Base-by-base conservation (phyloP, 1,140 invertebrate genomes). In the Scaptomyza pallida region DNA sequence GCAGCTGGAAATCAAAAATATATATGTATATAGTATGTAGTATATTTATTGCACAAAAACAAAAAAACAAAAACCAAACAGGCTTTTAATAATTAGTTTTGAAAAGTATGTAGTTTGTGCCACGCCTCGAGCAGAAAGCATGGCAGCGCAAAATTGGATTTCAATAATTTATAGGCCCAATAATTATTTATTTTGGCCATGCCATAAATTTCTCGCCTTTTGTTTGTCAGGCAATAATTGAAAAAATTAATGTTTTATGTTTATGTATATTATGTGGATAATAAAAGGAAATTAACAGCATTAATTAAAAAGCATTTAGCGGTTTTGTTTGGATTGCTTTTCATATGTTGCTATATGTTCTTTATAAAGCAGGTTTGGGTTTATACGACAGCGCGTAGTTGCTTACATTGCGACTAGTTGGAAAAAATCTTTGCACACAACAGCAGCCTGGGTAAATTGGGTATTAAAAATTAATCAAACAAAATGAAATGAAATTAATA, bases 381-480 rank as follows among this genome's bases (percentile, higher is more conserved):
- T 8, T 41, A 54, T 63, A 51, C 44, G 23, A 40, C 52, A 65
- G 52, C 69, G 69, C 68, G 51, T n/a, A n/a, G n/a, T 60, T 68
- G 56, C 19, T 55, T 69, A 69, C n/a, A 56, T 62, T 62, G 56
- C 71, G 68, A 72, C 72, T 75, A 75, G 72, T 65, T 48, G 60
- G 56, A 75, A 74, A 86, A 86, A 77, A 85, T 88, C 82, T 60
- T 86, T 86, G 81, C 81, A 86, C 81, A 86, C 82, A 86, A 88
- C 72, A 76, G 54, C 65, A 59, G 74, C 74, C 65, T 67, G 78
- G 51, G 44, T 64, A 72, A n/a, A 63, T 73, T 68, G 76, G 62
- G 57, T 48, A 74, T 74, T 63, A 61, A 78, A 59, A 68, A 52
- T 56, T 61, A 72, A 75, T 67, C 21, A 61, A 80, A n/a, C n/a